These are phyloP conservation scores for Tachina grossa DNA, from an alignment of 2,888 invertebrate species.

Conservation along the genomic window DNA sequence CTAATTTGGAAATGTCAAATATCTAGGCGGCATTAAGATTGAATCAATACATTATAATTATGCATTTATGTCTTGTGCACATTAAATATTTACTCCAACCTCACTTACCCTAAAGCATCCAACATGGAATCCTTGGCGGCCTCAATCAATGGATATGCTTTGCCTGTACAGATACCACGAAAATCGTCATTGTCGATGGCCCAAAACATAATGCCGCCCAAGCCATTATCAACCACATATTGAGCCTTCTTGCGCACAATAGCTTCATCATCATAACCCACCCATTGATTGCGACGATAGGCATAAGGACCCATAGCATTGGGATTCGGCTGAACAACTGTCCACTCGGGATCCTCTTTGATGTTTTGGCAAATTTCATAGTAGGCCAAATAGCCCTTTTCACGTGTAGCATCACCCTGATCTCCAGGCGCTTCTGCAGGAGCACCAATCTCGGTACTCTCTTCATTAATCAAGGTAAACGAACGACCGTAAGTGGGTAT, in stretches of 20 bases:
- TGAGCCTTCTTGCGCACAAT: conserved; percentile 92
- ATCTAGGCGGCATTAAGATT: too few relatives aligned
- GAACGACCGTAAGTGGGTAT: conserved; percentile 96
- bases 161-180: conserved; percentile 93
- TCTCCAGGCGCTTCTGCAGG: conserved; percentile 95
- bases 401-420: conserved; percentile 94
- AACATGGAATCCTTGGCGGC: conserved; percentile 93
- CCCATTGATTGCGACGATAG: conserved; percentile 94
- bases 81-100: background rate
- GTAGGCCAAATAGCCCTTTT: conserved; percentile 96
- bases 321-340: conserved; percentile 90
- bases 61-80: background rate
- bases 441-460: conserved; percentile 92
- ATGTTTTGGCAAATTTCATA: conserved; percentile 96
- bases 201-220: conserved; percentile 88
- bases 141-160: conserved; percentile 95
- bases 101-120: conserved; percentile 86
- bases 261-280: conserved; percentile 94
- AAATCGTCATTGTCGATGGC: conserved; percentile 97
- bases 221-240: conserved; percentile 91
- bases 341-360: conserved; percentile 89
- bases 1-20: too few relatives aligned
- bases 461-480: conserved; percentile 93
- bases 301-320: conserved; percentile 95
- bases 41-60: too few relatives aligned